These are phyloP conservation scores for Mystacornis crossleyi DNA, from an alignment of 2,113 vertebrate species.

Conservation along the genomic window DNA sequence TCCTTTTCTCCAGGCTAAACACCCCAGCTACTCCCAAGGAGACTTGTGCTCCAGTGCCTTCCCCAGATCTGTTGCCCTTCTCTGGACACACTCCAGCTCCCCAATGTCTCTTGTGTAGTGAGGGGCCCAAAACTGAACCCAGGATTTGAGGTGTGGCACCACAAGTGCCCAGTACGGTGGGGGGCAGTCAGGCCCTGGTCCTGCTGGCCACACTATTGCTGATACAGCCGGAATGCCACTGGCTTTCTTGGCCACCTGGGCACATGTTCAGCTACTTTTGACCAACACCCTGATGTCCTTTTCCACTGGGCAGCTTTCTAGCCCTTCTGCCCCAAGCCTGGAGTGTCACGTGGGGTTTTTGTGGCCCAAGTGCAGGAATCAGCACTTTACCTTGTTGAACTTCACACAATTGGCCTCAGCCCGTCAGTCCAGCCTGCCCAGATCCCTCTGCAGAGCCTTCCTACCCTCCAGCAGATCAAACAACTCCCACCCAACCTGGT, in stretches of 20 bases:
- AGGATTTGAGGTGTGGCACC: neutral
- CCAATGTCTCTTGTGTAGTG: neutral
- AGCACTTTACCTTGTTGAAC: neutral
- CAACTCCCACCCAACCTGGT: neutral
- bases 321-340: neutral
- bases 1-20: neutral
- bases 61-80: neutral
- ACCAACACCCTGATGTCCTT: too few relatives aligned
- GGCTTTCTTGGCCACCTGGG: neutral
- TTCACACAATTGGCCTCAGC: rapidly evolving
- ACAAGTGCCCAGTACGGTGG: neutral
- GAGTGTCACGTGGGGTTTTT: neutral
- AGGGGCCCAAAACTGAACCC: neutral
- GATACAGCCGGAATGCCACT: neutral
- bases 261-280: neutral
- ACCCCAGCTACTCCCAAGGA: neutral
- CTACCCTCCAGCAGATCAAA: neutral
- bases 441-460: neutral
- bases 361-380: neutral
- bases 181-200: neutral
- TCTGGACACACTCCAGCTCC: neutral
- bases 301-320: rapidly evolving
- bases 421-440: neutral
- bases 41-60: neutral
- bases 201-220: neutral